phyloP scores from a whole-genome alignment of 2,888 invertebrate species.

The Acleris holmiana region DNA sequence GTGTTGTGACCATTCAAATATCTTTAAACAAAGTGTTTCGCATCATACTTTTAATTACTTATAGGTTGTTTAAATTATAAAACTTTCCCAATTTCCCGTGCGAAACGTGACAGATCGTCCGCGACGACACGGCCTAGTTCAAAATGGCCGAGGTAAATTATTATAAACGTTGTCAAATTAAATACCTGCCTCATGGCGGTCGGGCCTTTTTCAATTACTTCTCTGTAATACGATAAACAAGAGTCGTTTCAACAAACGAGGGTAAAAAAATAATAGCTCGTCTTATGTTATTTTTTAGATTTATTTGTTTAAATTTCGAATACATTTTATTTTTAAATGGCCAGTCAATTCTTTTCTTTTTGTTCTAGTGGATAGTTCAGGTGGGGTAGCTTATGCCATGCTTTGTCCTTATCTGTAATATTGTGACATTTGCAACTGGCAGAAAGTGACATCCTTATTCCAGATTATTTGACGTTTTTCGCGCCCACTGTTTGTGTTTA shows the following conservation, averaged over 20 bases:
- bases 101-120: slow-evolving; percentile 31
- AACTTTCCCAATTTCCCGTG: slow-evolving; percentile 34
- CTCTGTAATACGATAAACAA: slow-evolving; percentile 13
- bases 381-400: no score
- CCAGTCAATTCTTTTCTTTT: no score
- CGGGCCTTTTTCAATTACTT: slow-evolving; percentile 34
- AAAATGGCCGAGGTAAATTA: slow-evolving; percentile 16
- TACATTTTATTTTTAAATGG: not conserved
- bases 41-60: no score
- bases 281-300: slow-evolving; percentile 9
- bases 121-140: slow-evolving; percentile 20
- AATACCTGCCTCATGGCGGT: slow-evolving; percentile 27
- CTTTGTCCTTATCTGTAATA: no score
- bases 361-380: no score
- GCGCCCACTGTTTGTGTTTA: no score
- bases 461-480: no score
- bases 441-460: no score
- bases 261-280: not conserved
- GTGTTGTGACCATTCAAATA: no score
- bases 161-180: slow-evolving; percentile 35
- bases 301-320: slow-evolving; percentile 3
- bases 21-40: no score
- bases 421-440: no score
- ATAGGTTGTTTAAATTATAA: slow-evolving; percentile 11
- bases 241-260: slow-evolving; percentile 5